Base-by-base conservation (phyloP, 2,888 invertebrate genomes). In the Andrena marginata region DNA sequence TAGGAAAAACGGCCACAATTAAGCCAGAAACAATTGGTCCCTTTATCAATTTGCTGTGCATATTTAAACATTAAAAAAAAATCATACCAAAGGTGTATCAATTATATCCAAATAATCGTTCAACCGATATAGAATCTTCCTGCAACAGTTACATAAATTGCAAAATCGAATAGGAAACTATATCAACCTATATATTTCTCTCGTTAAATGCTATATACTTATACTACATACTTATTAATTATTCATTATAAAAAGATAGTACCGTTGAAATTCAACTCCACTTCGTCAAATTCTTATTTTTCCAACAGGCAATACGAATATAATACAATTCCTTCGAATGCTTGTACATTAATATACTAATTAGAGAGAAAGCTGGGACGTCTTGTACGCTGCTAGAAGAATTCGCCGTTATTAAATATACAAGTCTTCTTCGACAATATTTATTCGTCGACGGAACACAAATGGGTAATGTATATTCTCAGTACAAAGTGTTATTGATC, bases 371-470 rank as follows among this genome's bases (percentile, higher is more conserved):
- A 75, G 42, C 77, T 23, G 67, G 29, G 73, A 67, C 31, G 73
- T 31, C 62, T 72, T 80, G 81, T 1, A 56, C 16, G 48, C 68
- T 76, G 35, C 29, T 68, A 6, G 35, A 64, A 73, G 68, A 54
- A 67, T 82, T 63, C 31, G 62, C 56, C 59, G 62, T 63, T 56
- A 64, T 67, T 74, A 49, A 78, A 80, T 76, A 80, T 69, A 74
- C 29, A 79, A 86, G 75, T 80, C 80, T 86, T 85, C n/a, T 71
- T 33, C 59, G 70, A 75, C 70, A 77, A 81, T 59, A 7, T 62
- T 64, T 54, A 16, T n/a, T 71, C 62, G 73, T 63, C 69, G 65
- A 70, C 72, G 74, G 88, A 87, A 87, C 84, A 87, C 84, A 87
- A 77, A 23, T 73, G 68, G 80, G 63, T 51, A 85, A 71, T 74